Base-by-base conservation (phyloP, 2,888 invertebrate genomes). In the Ormia ochracea region DNA sequence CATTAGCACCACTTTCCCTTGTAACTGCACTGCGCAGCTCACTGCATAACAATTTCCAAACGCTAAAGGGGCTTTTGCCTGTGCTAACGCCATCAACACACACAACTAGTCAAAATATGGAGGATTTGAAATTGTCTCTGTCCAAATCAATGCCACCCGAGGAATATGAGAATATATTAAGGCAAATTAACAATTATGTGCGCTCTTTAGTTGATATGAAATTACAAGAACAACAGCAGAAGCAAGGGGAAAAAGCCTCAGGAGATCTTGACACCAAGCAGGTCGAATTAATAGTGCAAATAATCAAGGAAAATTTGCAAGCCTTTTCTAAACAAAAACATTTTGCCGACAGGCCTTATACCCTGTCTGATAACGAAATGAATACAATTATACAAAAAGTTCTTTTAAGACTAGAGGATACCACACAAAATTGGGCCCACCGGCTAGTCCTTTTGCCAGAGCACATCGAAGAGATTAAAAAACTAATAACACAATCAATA, bases 391-490 rank as follows among this genome's bases (percentile, higher is more conserved):
- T 76, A 52, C 50, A 76, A 56, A 76, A 76, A 23, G 76, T 80
- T 28, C 4, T 76, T 33, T 19, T 76, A 26, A 68, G 36, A 4
- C 61, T 80, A 2, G 77, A 84, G 31, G 72, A 86, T 12, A 85
- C n/a, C n/a, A n/a, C 82, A 21, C 86, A 87, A 4, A 83, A 82
- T 31, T 86, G 89, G 31, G 69, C 88, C 45, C 86, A 86, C 26
- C 78, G 85, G 0, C 73, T 86, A 0, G 79, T 82, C 19, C 82
- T 91, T 2, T 87, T 88, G 0, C 69, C 85, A 2, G 87, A 88
- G 7, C 89, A 91, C 78, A 78, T 91, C 3, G 85, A 87, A 54
- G 85, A 88, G 72, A 90, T 91, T 12, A 87, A 87, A 21, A 80
- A 84, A 9, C 76, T 89, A 1, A 84, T 91, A 9, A 78, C 80